Conservation (phyloP, 2,797 vertebrate genomes). For the Emys orbicularis region DNA sequence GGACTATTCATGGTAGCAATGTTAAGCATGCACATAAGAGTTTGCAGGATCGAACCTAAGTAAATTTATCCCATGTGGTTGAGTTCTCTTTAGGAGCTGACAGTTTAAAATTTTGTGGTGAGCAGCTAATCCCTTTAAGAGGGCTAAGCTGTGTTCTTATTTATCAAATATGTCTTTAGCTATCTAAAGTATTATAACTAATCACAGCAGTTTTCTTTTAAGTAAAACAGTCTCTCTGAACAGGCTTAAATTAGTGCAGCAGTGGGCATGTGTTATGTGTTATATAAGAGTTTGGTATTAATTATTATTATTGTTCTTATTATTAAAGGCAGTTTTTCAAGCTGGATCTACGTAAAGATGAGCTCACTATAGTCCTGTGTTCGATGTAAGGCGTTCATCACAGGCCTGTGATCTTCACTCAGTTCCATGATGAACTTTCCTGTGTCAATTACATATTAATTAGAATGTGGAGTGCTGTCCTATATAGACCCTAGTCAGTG, state of each 20-base stretch:
- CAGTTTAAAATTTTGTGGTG: neutral
- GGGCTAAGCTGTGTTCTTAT: neutral
- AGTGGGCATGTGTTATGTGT: neutral
- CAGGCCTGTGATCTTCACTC: neutral
- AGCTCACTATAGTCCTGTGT: neutral
- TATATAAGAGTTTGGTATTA: neutral
- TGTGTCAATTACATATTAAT: neutral
- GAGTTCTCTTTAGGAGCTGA: neutral
- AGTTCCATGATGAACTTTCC: neutral
- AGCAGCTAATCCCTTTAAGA: neutral
- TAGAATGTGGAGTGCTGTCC: neutral
- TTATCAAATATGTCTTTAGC: neutral
- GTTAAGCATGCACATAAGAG: neutral
- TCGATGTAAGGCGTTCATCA: neutral
- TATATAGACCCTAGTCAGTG: neutral
- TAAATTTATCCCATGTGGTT: neutral
- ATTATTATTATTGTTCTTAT: neutral
- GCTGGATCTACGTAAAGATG: neutral
- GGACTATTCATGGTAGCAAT: neutral
- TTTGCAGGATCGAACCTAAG: neutral
- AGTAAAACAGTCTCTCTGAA: neutral
- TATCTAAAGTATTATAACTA: conserved; percentile 11
- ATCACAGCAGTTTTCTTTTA: neutral
- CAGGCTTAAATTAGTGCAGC: neutral
- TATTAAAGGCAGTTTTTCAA: neutral